Base-by-base conservation (phyloP, 1,140 invertebrate species). In the Tyrophagus putrescentiae region DNA sequence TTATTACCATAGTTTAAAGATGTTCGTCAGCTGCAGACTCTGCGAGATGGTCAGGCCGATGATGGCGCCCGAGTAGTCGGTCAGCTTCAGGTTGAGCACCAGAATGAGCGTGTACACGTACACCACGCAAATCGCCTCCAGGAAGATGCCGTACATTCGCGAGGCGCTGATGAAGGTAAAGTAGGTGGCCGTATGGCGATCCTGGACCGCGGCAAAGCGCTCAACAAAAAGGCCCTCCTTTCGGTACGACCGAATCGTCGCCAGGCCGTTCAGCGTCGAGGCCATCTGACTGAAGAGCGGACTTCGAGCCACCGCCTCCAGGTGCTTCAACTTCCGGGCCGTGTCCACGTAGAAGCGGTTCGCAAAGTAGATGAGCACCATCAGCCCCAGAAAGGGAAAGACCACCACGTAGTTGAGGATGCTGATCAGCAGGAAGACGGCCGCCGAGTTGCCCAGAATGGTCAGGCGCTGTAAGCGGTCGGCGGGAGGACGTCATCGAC, bases 1-100 rank as follows among this genome's bases (percentile, higher is more conserved):
- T 13, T 82, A 75, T 60, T 91, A 82, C 1, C 84, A 85, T 81
- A 83, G 89, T 68, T 90, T 86, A 57, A 88, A 82, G 73, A 84
- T 80, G 1, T 82, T 82, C 21, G 82, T 82, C 50, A 92, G 71
- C 0, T 80, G 76, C 36, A 88, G 81, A 2, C 80, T 79, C 67
- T 88, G 86, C 0, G 84, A 82, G 53, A 91, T 81, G 0, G 84
- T 82, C 44, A 92, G 66, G 1, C 56, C 61, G 32, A 64, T 44
- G 4, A n/a, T 18, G 44, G 9, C 42, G 13, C 32, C 36, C 36
- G 28, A 23, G 11, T 7, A 29, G 16, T 9, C 7, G 25, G 36
- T 27, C 9, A 66, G n/a, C 2, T 62, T 45, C 27, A 32, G 34
- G 13, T 18, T 18, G 39, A 67, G 50, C 16, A 34, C n/a, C 16